A percentile compares a stretch with the other conserved stretches of the same genome.
These are phyloP conservation scores for Argyrosomus regius DNA, from an alignment of 2,797 vertebrate genomes.

Conservation along the genomic window DNA sequence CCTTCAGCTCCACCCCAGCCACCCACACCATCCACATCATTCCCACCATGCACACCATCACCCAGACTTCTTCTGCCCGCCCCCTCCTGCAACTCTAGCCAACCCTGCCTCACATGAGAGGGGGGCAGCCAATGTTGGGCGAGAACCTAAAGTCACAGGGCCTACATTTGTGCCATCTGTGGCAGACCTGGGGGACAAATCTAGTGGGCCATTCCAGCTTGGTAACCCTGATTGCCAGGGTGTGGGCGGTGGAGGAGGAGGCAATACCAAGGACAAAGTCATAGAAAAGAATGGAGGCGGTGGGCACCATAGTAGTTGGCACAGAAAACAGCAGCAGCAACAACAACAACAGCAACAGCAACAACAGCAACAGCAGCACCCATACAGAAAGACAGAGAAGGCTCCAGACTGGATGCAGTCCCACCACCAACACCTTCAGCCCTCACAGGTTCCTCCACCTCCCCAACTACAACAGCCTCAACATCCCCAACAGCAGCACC, in stretches of 20 bases:
- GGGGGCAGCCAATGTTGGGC: slow-evolving; percentile 76
- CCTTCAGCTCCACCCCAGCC: slow-evolving; percentile 91
- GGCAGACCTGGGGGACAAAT: slow-evolving; percentile 90
- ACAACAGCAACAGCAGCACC: slow-evolving; percentile 84
- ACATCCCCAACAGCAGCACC: slow-evolving; percentile 83
- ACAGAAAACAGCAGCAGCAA: slow-evolving; percentile 85
- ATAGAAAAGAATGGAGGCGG: slow-evolving; percentile 80
- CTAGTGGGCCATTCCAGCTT: slow-evolving; percentile 90
- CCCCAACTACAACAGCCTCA: slow-evolving; percentile 78
- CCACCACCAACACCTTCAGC: slow-evolving; percentile 83
- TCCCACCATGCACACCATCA: slow-evolving; percentile 91
- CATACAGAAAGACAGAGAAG: slow-evolving; percentile 91
- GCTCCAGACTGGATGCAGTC: slow-evolving; percentile 91
- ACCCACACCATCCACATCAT: slow-evolving; percentile 89
- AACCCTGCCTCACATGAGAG: slow-evolving; percentile 89
- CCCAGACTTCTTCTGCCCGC: slow-evolving; percentile 92
- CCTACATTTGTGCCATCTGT: slow-evolving; percentile 93
- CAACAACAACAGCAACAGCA: slow-evolving; percentile 76
- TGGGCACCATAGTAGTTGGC: slow-evolving; percentile 84
- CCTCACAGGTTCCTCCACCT: slow-evolving; percentile 75
- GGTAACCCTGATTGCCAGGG: slow-evolving; percentile 89
- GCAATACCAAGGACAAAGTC: slow-evolving; percentile 89
- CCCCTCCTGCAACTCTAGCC: slow-evolving; percentile 86
- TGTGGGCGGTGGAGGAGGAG: slow-evolving; percentile 81
- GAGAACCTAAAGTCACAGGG: slow-evolving; percentile 91